Base-by-base conservation (phyloP, 2,888 invertebrate species). In the Chrysina gloriosa region DNA sequence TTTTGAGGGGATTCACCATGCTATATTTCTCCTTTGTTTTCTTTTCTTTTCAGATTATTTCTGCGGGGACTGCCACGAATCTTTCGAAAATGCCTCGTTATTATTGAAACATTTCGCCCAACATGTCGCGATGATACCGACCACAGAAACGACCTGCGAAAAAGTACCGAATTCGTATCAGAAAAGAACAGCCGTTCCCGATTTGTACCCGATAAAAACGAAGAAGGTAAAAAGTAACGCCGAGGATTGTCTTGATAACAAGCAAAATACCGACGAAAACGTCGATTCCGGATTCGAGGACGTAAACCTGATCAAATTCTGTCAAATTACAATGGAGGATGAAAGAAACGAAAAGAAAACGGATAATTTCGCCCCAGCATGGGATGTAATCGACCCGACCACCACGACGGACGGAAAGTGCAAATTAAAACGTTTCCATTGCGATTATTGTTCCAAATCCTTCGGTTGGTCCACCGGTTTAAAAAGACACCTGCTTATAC, bases 381-480 rank as follows among this genome's bases (percentile, higher is more conserved):
- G 14, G 11, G 27, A 50, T 50, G 27, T 1, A 50, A 50, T n/a
- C 16, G 16, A 7, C 31, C n/a, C 29, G 31, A 11, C 29, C 4
- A 31, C 9, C 21, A 6, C n/a, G 19, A 14, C 65, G 67, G 61
- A 50, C 19, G 67, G 61, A 25, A 72, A 67, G 50, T 64, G 45
- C 27, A 65, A 69, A 52, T 34, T 64, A 25, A 75, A 69, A 66
- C 50, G 27, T 23, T 25, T 82, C 69, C 75, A 78, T 39, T 84
- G 84, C 69, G 74, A 74, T 23, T 77, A 80, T 68, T 84, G 84
- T 70, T 70, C 70, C 14, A 83, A 80, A 72, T 77, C 75, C 23
- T 84, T 84, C 69, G 82, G 82, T 4, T 84, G 83, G 83, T 79
- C 82, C 1, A 84, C 83, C 1, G 84, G 83, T 74, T 75, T 84